Evolutionary conservation across 2,113 vertebrate genomes (phyloP).

Genomic region (Syrrhaptes paradoxus): DNA sequence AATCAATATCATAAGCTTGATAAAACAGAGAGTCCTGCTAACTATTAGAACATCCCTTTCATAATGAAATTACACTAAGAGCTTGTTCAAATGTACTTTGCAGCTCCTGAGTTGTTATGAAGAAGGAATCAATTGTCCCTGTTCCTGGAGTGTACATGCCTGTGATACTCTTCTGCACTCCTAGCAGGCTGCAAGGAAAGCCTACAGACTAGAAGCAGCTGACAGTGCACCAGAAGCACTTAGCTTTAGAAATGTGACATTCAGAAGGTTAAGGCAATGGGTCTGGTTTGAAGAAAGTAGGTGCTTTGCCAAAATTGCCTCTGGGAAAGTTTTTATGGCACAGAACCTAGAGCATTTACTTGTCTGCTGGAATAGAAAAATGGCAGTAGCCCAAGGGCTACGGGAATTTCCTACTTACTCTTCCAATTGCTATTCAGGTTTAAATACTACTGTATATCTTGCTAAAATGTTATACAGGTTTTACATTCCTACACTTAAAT

Average conservation of each 20-base stretch:
- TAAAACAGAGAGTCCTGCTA: slow-evolving; percentile 44
- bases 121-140: slow-evolving; percentile 32
- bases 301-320: slow-evolving; percentile 41
- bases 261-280: slow-evolving; percentile 25
- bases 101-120: slow-evolving; percentile 25
- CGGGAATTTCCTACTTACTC: background rate
- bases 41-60: slow-evolving; percentile 53
- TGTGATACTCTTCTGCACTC: slow-evolving; percentile 6
- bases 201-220: background rate
- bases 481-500: background rate
- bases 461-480: slow-evolving; percentile 46
- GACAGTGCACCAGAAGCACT: background rate
- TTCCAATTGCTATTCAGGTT: background rate
- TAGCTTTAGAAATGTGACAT: slow-evolving; percentile 28
- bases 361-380: slow-evolving; percentile 4
- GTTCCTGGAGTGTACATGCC: slow-evolving; percentile 11
- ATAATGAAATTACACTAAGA: slow-evolving; percentile 47
- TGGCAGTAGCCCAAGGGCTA: slow-evolving; percentile 41
- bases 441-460: background rate
- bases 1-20: slow-evolving; percentile 47
- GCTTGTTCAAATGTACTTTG: slow-evolving; percentile 26
- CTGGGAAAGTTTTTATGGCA: slow-evolving; percentile 30
- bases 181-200: slow-evolving; percentile 28
- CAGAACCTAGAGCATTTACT: slow-evolving; percentile 16
- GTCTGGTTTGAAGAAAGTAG: background rate